Conservation (phyloP, 2,113 vertebrate species). For the Dissostichus mawsoni region DNA sequence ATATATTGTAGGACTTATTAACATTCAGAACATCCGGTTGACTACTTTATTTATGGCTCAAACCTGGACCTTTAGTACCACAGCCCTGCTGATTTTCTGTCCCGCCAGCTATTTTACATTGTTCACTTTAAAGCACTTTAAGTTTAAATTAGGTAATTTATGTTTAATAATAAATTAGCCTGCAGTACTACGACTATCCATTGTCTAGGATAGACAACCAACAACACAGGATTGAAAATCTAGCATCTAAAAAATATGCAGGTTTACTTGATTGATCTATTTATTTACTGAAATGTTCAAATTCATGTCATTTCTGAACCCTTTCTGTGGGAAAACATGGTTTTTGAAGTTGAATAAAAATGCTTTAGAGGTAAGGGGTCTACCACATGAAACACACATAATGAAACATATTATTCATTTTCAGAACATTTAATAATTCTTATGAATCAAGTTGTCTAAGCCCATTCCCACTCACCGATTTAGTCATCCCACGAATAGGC, state of each 20-base stretch:
- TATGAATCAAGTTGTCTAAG: neutral
- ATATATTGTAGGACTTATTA: too few relatives aligned
- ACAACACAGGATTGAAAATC: neutral
- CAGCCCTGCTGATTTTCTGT: slow-evolving; percentile 17
- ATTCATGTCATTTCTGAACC: neutral
- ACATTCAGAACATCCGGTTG: neutral
- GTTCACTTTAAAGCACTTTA: neutral
- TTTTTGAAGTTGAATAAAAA: neutral
- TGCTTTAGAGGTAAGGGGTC: neutral
- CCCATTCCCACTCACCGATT: slow-evolving; percentile 81
- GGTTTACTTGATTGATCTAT: neutral
- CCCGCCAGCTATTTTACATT: neutral
- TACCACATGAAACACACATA: neutral
- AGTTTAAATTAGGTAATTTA: neutral
- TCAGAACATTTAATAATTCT: too few relatives aligned
- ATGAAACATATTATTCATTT: neutral
- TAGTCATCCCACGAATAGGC: slow-evolving; percentile 83
- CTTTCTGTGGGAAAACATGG: neutral
- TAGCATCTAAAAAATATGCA: neutral
- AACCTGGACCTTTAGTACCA: neutral
- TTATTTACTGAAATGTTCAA: neutral
- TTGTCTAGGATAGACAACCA: neutral
- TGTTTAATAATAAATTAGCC: neutral
- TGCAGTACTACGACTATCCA: neutral
- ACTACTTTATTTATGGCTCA: neutral